Base-by-base conservation (phyloP, 2,888 invertebrate species). In the Cataglyphis rosenhaueri region DNA sequence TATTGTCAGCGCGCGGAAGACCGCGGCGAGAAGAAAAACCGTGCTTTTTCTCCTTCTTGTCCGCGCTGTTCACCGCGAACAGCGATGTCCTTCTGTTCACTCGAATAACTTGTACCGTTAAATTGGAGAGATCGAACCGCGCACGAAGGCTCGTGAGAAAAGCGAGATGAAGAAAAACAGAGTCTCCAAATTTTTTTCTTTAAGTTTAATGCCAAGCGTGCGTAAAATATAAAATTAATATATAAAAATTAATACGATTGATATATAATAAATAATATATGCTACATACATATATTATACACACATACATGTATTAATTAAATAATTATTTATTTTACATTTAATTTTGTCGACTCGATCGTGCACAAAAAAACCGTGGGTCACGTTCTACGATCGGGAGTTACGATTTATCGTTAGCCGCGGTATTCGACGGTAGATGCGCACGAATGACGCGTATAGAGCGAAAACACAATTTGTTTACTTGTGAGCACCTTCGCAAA, bases 401-500 rank as follows among this genome's bases (percentile, higher is more conserved):
- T 5, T 25, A 25, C 25, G 25, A 25, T 25, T 25, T 25, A 48
- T 44, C 62, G n/a, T 29, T 9, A 8, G 35, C 1, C 29, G n/a
- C 29, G 41, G 61, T 41, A 32, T 44, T 48, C 74, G 21, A 32
- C 44, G 68, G 68, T n/a, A 18, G 38, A 76, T n/a, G 38, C n/a
- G 41, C 15, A 65, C 9, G 55, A 55, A 55, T 65, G 66, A 73
- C 75, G 66, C 66, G 29, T 57, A 21, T 41, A 15, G 15, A 5
- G 15, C 25, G 61, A 32, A 25, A 55, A 41, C n/a, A n/a, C 1
- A 29, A 15, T 38, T 21, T 6, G 10, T 73, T 4, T 44, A 12
- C 25, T 21, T 21, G 21, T 21, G 18, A 59, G 73, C 21, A 29
- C 41, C 76, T 78, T 68, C n/a, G 29, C 38, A 44, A 73, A 12